phyloP scores from a whole-genome alignment of 1,140 invertebrate species.

The Neodiprion pinetum region DNA sequence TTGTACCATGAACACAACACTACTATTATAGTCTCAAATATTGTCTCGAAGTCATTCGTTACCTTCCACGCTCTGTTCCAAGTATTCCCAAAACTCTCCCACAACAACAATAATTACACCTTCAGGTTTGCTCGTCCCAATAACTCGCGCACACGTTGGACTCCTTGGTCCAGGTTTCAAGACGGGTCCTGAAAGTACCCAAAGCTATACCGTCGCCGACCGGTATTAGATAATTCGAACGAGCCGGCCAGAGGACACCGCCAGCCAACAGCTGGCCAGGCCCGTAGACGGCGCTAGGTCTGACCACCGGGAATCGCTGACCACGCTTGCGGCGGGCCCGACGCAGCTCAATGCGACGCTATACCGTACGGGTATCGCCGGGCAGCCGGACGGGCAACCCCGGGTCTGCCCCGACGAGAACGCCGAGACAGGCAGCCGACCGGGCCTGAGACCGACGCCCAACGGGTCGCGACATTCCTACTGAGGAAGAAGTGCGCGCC shows the following conservation, averaged over 20 bases:
- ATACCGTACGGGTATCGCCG: neutral
- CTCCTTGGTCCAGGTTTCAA: slow-evolving; percentile 95
- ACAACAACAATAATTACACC: slow-evolving; percentile 60
- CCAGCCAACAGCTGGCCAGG: slow-evolving; percentile 49
- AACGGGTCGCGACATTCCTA: slow-evolving; percentile 63
- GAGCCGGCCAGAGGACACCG: slow-evolving; percentile 60
- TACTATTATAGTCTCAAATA: too few relatives aligned
- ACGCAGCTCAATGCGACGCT: neutral
- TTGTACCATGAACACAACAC: too few relatives aligned
- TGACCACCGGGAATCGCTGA: neutral
- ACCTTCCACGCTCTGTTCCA: too few relatives aligned
- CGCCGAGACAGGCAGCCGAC: slow-evolving; percentile 39
- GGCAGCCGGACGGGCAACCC: slow-evolving; percentile 14
- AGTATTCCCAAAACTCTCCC: too few relatives aligned
- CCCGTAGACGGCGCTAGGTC: slow-evolving; percentile 45
- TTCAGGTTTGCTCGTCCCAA: slow-evolving; percentile 70
- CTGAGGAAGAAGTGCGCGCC: slow-evolving; percentile 47
- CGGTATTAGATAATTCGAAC: slow-evolving; percentile 29
- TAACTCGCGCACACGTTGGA: slow-evolving; percentile 59
- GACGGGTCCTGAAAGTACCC: slow-evolving; percentile 80
- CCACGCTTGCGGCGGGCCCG: too few relatives aligned
- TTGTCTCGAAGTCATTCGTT: too few relatives aligned
- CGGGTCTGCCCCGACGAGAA: slow-evolving; percentile 30
- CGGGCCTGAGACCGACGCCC: slow-evolving; percentile 49
- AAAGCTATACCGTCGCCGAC: slow-evolving; percentile 66